Evolutionary conservation across 1,140 invertebrate species (phyloP), one percentile per base, ranked within the genome.

Genomic region (Lepidurus packardi): DNA sequence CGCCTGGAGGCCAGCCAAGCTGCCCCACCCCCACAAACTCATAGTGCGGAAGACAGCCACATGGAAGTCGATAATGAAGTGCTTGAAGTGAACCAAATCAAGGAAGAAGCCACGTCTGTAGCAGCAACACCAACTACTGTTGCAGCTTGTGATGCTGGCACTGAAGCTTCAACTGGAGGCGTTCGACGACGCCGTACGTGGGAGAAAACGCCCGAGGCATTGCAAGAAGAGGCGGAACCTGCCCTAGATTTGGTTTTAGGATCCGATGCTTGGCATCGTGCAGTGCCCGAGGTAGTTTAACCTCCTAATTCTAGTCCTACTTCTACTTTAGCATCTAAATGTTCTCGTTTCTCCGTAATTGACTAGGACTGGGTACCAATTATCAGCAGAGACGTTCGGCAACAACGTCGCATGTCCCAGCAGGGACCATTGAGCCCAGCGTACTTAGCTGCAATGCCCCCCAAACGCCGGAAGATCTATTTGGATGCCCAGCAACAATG

Each of bases 361-460:
- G 79, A 81, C 6, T 79, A 92, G 91, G 91, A 93, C 73, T 94
- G 93, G 93, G 89, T 95, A 25, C 92, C 93, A 4, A 90, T 93
- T 75, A 93, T 95, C 76, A 89, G 90, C 8, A 87, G 89, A 24
- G 93, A 95, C 83, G 85, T 89, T 41, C 87, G 90, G 80, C 86
- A 88, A 73, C 91, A 92, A 81, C 85, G 90, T 81, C 85, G 89
- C 80, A 88, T 88, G 78, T 83, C 83, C 41, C 82, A 84, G 9
- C 86, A 89, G 77, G 81, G 85, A 7, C 89, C 90, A 8, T 91
- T 92, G 80, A 93, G 92, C 80, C 93, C 94, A 85, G 92, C 92
- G n/a, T 95, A 95, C 83, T 85, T 94, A 45, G 89, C 90, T 25
- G 91, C 91, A 9, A 89, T 94, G 88, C 92, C 93, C 11, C 90